Evolutionary conservation across 2,888 invertebrate genomes (phyloP), one percentile per base, ranked within the genome.

Genomic region (Platycheirus albimanus): DNA sequence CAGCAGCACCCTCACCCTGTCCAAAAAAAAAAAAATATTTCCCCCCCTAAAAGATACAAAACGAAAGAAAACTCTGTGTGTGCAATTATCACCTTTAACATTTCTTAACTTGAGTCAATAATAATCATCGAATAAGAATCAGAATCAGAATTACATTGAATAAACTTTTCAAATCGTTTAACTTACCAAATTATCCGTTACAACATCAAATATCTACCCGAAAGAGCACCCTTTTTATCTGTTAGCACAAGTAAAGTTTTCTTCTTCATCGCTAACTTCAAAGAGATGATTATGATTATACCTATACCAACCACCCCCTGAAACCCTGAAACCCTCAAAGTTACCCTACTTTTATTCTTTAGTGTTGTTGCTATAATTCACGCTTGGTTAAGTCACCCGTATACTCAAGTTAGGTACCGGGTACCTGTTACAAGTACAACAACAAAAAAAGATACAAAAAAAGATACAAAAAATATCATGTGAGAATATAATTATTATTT

Each of bases 401-500:
- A 15, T 7, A 15, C 41, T 24, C 24, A 58, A 19, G 56, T 15
- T 28, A 56, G 38, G 36, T 38, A 33, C 8, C 36, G n/a, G n/a
- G n/a, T n/a, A n/a, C n/a, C n/a, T n/a, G n/a, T n/a, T n/a, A 13
- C 15, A 30, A 1, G 15, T 5, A 13, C 24, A 24, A 15, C 28
- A 45, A 11, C n/a, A 24, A 28, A 4, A 33, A 28, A n/a, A 24
- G 8, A n/a, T n/a, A n/a, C n/a, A 45, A 33, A 47, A 72, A 49
- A 58, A 28, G 24, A 33, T 10, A 38, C n/a, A 49, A 58, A 43
- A 43, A 61, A 64, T 28, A 41, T 51, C 58, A 51, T 61, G 51
- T 71, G 70, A 49, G 63, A 52, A 54, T 33, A 52, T 63, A 72
- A 72, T 72, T 64, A 61, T 61, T 61, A 45, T 33, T 45, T 45